These are phyloP conservation scores for Clusia tigrina DNA, from an alignment of 2,888 invertebrate genomes.

Conservation along the genomic window DNA sequence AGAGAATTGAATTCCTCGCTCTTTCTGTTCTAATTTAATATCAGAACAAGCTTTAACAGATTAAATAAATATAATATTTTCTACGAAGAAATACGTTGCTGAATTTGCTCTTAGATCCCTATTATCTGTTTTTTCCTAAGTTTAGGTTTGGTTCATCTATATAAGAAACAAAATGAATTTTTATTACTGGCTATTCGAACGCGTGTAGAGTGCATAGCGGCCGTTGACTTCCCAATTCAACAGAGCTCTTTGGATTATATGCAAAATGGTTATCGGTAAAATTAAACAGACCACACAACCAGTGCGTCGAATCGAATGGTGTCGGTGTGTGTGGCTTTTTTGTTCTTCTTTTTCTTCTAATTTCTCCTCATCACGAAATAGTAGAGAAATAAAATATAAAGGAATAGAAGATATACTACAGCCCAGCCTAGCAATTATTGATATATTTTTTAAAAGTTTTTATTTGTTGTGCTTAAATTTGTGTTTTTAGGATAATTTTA, in stretches of 20 bases:
- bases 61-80: too few species aligned
- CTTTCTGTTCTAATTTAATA: too few species aligned
- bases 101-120: too few species aligned
- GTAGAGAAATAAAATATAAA: not conserved
- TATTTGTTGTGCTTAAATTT: conserved; percentile 50
- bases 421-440: conserved; percentile 35
- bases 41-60: too few species aligned
- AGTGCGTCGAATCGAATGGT: not conserved
- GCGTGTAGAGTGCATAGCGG: too few species aligned
- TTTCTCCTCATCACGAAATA: conserved; percentile 6
- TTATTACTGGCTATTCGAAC: too few species aligned
- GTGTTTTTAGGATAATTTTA: conserved; percentile 44
- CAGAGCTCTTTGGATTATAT: not conserved
- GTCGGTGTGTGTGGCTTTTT: not conserved
- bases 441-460: conserved; percentile 44
- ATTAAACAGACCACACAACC: not conserved
- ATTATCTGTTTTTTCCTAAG: too few species aligned
- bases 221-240: not conserved
- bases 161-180: too few species aligned
- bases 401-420: conserved; percentile 7
- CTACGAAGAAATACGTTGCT: too few species aligned
- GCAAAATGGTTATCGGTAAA: conserved; percentile 6
- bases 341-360: conserved; percentile 5
- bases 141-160: too few species aligned
- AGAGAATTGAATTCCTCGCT: too few species aligned